Conservation (phyloP, 2,888 invertebrate species). For the Mantis religiosa region DNA sequence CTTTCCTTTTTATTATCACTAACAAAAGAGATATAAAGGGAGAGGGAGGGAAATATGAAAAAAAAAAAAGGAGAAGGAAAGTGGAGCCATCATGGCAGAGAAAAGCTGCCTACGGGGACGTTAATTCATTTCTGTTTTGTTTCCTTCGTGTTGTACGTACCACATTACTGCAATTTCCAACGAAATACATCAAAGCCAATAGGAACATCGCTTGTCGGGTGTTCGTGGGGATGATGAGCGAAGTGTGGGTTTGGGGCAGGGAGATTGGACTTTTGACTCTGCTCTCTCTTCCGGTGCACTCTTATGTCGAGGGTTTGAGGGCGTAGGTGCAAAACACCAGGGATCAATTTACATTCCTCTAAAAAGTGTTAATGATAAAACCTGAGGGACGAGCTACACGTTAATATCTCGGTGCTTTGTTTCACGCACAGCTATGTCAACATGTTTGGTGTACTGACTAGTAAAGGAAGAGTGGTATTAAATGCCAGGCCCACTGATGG, state of each 20-base stretch:
- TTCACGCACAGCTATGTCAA: background rate
- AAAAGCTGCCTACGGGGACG: background rate
- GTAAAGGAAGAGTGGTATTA: too few relatives aligned
- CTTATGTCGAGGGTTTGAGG: background rate
- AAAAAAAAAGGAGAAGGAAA: background rate
- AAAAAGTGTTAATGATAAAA: background rate
- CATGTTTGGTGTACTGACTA: background rate
- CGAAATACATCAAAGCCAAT: background rate
- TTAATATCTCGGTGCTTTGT: background rate
- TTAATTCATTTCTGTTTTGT: conserved; percentile 10
- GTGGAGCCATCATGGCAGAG: background rate
- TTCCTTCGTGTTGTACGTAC: background rate
- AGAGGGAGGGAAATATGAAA: background rate
- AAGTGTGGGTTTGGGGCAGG: background rate
- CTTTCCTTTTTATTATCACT: background rate
- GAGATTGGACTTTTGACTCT: background rate
- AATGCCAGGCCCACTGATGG: too few relatives aligned
- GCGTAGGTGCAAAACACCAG: background rate
- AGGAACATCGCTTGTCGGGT: background rate
- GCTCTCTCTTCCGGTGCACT: background rate
- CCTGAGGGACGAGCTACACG: background rate
- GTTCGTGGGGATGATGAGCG: background rate
- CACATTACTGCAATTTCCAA: background rate
- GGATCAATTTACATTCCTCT: background rate
- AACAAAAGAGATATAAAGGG: background rate